Percentiles rank a stretch among this genome's conserved stretches.
Conservation (phyloP, 2,797 vertebrate genomes). For the Sebastes iracundus region DNA sequence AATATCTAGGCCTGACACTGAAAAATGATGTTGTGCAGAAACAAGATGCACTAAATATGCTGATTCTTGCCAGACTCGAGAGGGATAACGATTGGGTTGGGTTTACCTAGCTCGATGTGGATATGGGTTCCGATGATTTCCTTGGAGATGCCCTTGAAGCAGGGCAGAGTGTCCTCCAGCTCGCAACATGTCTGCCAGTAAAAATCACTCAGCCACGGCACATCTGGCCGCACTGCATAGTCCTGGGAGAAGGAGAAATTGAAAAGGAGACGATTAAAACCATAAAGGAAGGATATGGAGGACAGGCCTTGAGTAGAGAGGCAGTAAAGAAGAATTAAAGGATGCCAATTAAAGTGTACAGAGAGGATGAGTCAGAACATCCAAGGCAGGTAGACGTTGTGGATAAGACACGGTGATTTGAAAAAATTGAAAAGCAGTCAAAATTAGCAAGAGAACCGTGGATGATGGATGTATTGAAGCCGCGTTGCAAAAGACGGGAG, state of each 20-base stretch:
- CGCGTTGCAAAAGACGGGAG: background rate
- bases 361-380: background rate
- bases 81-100: background rate
- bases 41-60: background rate
- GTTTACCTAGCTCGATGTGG: slow-evolving; percentile 56
- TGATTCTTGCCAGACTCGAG: background rate
- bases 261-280: background rate
- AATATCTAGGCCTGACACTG: background rate
- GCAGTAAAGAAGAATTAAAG: background rate
- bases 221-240: slow-evolving; percentile 72
- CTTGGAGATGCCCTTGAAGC: slow-evolving; percentile 82
- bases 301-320: background rate
- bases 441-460: background rate
- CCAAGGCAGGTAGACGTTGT: background rate
- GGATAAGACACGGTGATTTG: background rate
- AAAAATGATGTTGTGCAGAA: background rate
- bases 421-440: background rate
- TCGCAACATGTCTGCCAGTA: slow-evolving; percentile 84
- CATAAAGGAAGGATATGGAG: background rate
- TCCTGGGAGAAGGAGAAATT: slow-evolving; percentile 61
- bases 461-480: slow-evolving; percentile 33
- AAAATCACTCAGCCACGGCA: slow-evolving; percentile 79
- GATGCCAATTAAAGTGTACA: background rate
- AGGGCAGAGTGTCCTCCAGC: slow-evolving; percentile 79
- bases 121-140: slow-evolving; percentile 69